Base-by-base conservation (phyloP, 2,797 vertebrate species). In the Numenius phaeopus region DNA sequence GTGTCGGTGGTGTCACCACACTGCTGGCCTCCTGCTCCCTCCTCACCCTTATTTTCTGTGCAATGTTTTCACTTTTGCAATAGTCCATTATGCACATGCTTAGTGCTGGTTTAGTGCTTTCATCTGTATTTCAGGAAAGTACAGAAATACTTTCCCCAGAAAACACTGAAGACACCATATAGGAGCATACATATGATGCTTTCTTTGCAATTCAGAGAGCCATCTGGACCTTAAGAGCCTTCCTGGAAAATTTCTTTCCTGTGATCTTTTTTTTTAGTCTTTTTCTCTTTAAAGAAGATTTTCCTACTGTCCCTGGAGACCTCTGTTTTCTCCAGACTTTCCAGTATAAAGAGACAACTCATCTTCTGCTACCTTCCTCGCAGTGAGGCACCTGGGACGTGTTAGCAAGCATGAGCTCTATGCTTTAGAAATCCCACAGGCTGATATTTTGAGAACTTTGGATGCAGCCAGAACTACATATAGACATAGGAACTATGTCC, bases 1-100 rank as follows among this genome's bases (percentile, higher is more conserved):
- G 8, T 22, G 15, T 29, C 3, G 3, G 37, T 22, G 30, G 23
- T 34, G 23, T 44, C 34, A 26, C 27, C 0, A 0, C 14, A 22
- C 29, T 58, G 44, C 30, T 0, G 1, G n/a, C 14, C 7, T 64
- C 14, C 58, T 61, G 16, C 34, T 79, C 37, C 21, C 15, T 65
- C 32, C 39, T 83, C 23, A 32, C 29, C 14, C 26, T 73, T 72
- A 39, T n/a, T 40, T 65, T 34, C 15, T 20, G 7, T 16, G 8
- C 50, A 23, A 4, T 30, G 49, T 27, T 54, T 32, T 70, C 1
- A 20, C n/a, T 66, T 66, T 47, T 77, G 27, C 23, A 44, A 3
- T 30, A 73, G 22, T 24, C 47, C 70, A 23, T 57, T 8, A 2
- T 30, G 52, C 39, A 73, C 57, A 14, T 16, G 16, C 18, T 58